A percentile compares a stretch with the other conserved stretches of the same genome.
These are phyloP conservation scores for Stegana nigrithorax DNA, from an alignment of 2,888 invertebrate genomes.

Conservation along the genomic window DNA sequence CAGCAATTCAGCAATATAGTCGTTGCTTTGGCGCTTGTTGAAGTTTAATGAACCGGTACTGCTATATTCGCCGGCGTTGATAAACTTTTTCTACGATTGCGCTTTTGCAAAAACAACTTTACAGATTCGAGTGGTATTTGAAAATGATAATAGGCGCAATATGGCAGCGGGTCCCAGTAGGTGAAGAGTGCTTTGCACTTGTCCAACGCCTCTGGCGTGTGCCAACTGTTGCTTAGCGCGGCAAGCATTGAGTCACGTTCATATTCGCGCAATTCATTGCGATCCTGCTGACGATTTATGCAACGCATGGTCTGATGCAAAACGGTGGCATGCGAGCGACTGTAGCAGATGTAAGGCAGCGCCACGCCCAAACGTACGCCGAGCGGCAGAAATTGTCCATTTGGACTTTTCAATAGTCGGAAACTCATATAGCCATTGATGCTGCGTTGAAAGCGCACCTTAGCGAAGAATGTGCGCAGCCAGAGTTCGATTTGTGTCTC, in stretches of 20 bases:
- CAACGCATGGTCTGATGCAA: constrained; percentile 71
- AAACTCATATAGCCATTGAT: constrained; percentile 85
- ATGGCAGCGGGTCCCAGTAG: constrained; percentile 88
- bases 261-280: constrained; percentile 59
- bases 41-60: constrained; percentile 59
- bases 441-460: constrained; percentile 74
- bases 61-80: constrained; percentile 59
- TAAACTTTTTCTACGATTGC: constrained; percentile 61
- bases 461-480: constrained; percentile 79
- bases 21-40: constrained; percentile 23
- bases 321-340: constrained; percentile 75
- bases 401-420: constrained; percentile 74
- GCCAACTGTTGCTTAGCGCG: constrained; percentile 65
- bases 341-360: constrained; percentile 83
- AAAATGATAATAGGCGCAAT: constrained; percentile 87
- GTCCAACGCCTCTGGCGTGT: constrained; percentile 72
- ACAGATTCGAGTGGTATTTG: constrained; percentile 77
- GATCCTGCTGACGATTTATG: constrained; percentile 72
- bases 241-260: constrained; percentile 69
- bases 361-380: constrained; percentile 84
- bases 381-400: constrained; percentile 73
- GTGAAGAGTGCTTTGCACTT: constrained; percentile 84
- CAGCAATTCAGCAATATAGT: too few species aligned
- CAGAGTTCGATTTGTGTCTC: constrained; percentile 73
- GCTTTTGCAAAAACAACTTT: constrained; percentile 71